A percentile compares a stretch with the other conserved stretches of the same genome.
These are phyloP conservation scores for Siphamia tubifer DNA, from an alignment of 2,113 vertebrate species.

Conservation along the genomic window DNA sequence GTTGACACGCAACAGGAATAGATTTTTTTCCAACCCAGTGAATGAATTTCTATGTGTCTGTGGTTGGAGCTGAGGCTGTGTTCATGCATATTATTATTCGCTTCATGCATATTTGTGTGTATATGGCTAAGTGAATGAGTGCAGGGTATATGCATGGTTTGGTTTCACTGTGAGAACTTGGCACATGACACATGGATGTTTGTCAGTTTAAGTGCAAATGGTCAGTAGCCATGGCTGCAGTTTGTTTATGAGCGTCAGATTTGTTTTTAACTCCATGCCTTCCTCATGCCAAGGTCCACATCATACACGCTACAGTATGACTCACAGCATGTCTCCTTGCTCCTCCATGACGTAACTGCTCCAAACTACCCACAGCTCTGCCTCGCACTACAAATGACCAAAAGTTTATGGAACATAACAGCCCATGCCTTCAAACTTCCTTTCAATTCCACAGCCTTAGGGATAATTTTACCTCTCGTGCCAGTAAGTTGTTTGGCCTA, in stretches of 20 bases:
- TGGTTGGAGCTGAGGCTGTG: not conserved
- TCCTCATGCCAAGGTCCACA: constrained; percentile 67
- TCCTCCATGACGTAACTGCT: constrained; percentile 58
- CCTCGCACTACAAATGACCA: constrained; percentile 60
- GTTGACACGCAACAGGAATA: constrained; percentile 42
- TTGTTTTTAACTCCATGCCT: constrained; percentile 47
- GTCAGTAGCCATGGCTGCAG: constrained; percentile 56
- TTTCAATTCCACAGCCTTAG: constrained; percentile 32
- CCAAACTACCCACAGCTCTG: constrained; percentile 51
- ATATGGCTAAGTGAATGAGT: not conserved
- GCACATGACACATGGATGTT: constrained; percentile 22
- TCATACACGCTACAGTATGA: constrained; percentile 58
- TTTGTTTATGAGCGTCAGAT: constrained; percentile 51
- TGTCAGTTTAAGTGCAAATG: constrained; percentile 34
- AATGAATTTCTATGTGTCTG: constrained; percentile 13
- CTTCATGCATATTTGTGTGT: not conserved
- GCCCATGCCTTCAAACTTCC: constrained; percentile 31
- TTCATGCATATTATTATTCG: constrained; percentile 11
- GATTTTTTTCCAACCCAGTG: constrained; percentile 23
- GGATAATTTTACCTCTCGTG: constrained; percentile 54
- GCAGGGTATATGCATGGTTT: not conserved
- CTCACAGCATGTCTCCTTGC: constrained; percentile 54
- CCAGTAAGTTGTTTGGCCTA: constrained; percentile 53
- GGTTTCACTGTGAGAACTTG: constrained; percentile 24
- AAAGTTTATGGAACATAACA: constrained; percentile 52